Conservation (phyloP, 2,113 vertebrate species). For the Rallus limicola region DNA sequence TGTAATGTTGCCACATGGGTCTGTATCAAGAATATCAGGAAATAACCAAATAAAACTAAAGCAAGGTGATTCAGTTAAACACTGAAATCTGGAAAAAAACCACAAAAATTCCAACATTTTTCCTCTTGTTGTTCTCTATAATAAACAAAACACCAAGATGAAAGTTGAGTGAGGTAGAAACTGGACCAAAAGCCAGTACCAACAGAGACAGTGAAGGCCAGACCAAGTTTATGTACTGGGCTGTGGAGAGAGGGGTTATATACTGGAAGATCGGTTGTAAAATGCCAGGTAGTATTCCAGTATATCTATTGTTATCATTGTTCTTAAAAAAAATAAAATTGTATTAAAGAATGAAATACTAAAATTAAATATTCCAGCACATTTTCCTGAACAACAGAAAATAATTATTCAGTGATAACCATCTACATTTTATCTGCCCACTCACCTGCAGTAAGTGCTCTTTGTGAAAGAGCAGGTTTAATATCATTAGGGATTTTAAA, state of each 20-base stretch:
- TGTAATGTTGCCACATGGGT: neutral
- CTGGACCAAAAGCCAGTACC: neutral
- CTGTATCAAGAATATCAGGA: neutral
- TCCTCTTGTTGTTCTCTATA: neutral
- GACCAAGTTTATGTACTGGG: fast-evolving
- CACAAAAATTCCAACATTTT: neutral
- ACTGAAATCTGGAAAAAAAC: neutral
- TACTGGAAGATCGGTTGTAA: neutral
- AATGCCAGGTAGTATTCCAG: neutral
- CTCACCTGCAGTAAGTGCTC: neutral
- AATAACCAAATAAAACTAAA: neutral
- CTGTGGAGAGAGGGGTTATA: neutral
- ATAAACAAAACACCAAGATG: neutral
- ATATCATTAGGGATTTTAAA: neutral
- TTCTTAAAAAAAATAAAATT: neutral
- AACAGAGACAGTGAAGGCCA: neutral
- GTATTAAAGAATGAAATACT: neutral
- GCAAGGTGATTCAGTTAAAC: neutral
- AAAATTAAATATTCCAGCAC: neutral
- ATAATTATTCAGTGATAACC: neutral
- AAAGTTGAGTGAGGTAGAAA: neutral
- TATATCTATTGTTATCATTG: neutral
- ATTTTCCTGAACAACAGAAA: neutral
- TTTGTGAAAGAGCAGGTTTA: neutral
- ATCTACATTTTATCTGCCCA: neutral